Evolutionary conservation across 2,888 invertebrate species (phyloP).

Genomic region (Eurytoma adleriae): DNA sequence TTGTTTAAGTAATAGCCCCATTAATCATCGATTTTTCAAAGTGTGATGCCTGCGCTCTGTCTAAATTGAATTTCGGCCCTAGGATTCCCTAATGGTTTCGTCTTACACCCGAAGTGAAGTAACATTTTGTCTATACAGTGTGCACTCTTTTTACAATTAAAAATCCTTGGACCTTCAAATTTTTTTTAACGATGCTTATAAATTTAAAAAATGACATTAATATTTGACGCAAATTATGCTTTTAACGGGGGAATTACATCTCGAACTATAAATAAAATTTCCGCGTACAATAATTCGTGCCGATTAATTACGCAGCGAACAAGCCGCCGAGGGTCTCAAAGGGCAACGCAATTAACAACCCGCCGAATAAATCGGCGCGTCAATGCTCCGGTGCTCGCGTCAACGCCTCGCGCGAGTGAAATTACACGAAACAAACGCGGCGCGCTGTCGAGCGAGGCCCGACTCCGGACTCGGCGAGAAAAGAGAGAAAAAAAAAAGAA

Average conservation of each 20-base stretch:
- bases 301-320: constrained; percentile 7
- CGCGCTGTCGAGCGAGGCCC: not conserved
- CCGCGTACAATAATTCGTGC: not conserved
- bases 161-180: too few species aligned
- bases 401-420: constrained; percentile 18
- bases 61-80: constrained; percentile 27
- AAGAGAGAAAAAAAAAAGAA: too few species aligned
- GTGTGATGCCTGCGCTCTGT: not conserved
- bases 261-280: constrained; percentile 23
- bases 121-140: too few species aligned
- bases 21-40: constrained; percentile 52
- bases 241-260: too few species aligned
- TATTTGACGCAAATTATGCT: too few species aligned
- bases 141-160: too few species aligned
- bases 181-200: too few species aligned
- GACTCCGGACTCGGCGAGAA: not conserved
- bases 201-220: too few species aligned
- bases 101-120: too few species aligned
- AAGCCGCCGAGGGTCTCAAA: too few species aligned
- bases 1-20: constrained; percentile 54
- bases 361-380: constrained; percentile 28
- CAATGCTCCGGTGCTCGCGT: constrained; percentile 15
- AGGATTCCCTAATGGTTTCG: too few species aligned
- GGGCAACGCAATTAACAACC: too few species aligned
- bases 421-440: constrained; percentile 39